Evolutionary conservation across 2,797 vertebrate genomes (phyloP).

Genomic region (Morus bassanus): DNA sequence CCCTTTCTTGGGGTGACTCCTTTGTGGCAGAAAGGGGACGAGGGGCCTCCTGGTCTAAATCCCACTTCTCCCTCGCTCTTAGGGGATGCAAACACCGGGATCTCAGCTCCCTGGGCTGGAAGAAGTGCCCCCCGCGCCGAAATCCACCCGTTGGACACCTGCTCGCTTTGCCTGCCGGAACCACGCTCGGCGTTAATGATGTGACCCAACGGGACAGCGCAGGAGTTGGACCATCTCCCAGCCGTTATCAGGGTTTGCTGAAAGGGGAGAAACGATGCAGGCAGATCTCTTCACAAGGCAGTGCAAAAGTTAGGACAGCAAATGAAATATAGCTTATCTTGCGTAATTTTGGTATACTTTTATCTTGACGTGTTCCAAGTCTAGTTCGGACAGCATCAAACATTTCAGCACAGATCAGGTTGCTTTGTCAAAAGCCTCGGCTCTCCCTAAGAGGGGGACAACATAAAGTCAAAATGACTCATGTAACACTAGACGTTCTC

Average conservation of each 20-base stretch:
- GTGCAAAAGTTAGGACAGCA: rapidly evolving
- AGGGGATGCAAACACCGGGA: not conserved
- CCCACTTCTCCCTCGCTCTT: not conserved
- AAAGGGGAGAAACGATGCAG: not conserved
- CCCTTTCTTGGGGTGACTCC: not conserved
- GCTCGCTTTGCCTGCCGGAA: no score
- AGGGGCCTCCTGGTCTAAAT: no score
- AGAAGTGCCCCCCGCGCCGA: no score
- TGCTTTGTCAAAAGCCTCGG: not conserved
- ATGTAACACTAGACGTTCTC: not conserved
- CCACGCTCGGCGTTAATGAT: rapidly evolving
- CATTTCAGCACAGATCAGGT: not conserved
- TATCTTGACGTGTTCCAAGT: not conserved
- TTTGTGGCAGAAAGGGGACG: not conserved
- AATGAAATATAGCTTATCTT: not conserved
- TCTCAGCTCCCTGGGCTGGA: not conserved
- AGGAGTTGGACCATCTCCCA: not conserved
- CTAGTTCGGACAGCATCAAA: not conserved
- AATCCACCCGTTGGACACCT: not conserved
- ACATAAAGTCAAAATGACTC: not conserved
- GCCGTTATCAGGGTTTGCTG: not conserved
- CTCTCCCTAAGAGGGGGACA: not conserved
- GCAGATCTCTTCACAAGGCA: not conserved
- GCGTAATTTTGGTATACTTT: not conserved
- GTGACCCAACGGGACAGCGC: not conserved